Percentiles rank a stretch among this genome's conserved stretches.
These are phyloP conservation scores for Chelmon rostratus DNA, from an alignment of 2,797 vertebrate genomes.

Conservation along the genomic window DNA sequence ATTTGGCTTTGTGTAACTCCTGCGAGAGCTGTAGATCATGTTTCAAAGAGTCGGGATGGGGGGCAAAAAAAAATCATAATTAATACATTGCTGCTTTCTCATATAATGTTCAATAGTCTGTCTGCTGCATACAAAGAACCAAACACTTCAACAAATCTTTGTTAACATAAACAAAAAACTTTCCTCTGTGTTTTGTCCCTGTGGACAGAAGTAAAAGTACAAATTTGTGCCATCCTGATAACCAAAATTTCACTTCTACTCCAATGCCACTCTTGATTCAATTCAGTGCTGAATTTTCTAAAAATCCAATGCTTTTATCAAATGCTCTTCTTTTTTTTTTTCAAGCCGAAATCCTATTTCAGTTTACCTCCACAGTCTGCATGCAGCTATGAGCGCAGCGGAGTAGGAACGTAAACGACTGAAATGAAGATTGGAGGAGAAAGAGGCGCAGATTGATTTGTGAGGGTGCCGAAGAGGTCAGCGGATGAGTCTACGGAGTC, in stretches of 20 bases:
- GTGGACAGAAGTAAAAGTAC: neutral
- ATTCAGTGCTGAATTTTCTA: constrained; percentile 18
- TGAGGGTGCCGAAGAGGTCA: constrained; percentile 20
- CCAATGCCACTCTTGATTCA: neutral
- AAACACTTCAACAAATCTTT: constrained; percentile 25
- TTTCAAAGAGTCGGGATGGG: constrained; percentile 32
- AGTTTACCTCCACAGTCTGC: constrained; percentile 3
- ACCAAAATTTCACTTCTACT: neutral
- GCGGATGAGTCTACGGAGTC: constrained; percentile 35
- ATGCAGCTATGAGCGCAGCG: neutral
- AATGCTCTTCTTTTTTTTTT: constrained; percentile 30
- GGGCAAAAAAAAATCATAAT: constrained; percentile 15
- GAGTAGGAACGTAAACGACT: neutral
- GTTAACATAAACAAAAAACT: neutral
- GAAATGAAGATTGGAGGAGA: constrained; percentile 23
- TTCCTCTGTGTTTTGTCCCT: neutral
- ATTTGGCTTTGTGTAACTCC: constrained; percentile 29
- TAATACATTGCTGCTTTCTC: constrained; percentile 10
- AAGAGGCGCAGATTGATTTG: constrained; percentile 37
- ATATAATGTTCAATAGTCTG: constrained; percentile 19
- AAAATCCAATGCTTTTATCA: constrained; percentile 20
- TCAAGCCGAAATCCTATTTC: constrained; percentile 23
- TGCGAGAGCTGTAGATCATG: constrained; percentile 33
- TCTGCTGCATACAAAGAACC: constrained; percentile 20
- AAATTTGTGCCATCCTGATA: neutral